phyloP scores from a whole-genome alignment of 2,113 vertebrate genomes.

The Nymphicus hollandicus region DNA sequence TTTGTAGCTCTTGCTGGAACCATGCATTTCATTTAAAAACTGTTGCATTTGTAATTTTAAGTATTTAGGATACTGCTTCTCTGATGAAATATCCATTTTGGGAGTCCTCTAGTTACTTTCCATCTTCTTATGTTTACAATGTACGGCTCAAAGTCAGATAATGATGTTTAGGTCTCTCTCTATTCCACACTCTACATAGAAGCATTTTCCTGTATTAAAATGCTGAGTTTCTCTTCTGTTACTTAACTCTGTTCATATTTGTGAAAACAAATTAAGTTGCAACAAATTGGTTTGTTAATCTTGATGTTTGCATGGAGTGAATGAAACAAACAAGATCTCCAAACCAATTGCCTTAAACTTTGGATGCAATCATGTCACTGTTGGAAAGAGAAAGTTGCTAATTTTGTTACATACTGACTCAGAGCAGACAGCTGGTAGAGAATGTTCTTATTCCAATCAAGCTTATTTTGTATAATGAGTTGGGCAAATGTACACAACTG shows the following conservation, averaged over 20 bases:
- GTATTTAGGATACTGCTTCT: not conserved
- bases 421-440: conserved; percentile 68
- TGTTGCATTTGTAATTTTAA: not conserved
- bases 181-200: not conserved
- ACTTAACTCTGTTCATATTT: conserved; percentile 52
- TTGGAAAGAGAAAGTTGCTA: conserved; percentile 65
- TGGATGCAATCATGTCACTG: conserved; percentile 60
- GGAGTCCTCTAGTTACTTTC: not conserved
- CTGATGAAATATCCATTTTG: not conserved
- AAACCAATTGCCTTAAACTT: conserved; percentile 64
- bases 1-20: not conserved
- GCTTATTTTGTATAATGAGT: conserved; percentile 66
- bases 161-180: not conserved
- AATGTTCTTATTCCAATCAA: conserved; percentile 69
- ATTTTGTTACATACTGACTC: conserved; percentile 64
- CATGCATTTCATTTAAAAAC: not conserved
- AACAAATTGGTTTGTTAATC: conserved; percentile 62
- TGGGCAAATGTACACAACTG: conserved; percentile 66
- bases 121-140: not conserved
- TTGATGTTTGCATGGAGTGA: conserved; percentile 52
- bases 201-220: not conserved
- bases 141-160: not conserved
- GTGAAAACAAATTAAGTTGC: conserved; percentile 63
- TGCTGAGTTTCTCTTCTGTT: not conserved
- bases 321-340: conserved; percentile 61